A percentile compares a stretch with the other conserved stretches of the same genome.
phyloP scores from a whole-genome alignment of 2,888 invertebrate species.

The Flexamia atlantica region DNA sequence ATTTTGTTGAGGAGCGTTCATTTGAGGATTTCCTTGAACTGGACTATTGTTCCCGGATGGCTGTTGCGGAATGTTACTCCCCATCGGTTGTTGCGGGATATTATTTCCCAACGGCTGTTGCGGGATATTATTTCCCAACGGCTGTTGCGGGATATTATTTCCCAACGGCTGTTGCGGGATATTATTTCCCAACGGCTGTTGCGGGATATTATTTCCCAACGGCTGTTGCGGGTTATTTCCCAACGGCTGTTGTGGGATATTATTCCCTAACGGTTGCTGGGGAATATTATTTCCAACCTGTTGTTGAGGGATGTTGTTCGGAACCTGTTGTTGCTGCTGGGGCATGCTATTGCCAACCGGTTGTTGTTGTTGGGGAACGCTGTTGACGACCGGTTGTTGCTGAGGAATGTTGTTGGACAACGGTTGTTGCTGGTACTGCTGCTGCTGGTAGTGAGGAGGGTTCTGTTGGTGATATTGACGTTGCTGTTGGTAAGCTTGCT shows the following conservation, averaged over 20 bases:
- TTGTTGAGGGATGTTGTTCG: constrained; percentile 59
- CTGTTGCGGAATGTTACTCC: constrained; percentile 60
- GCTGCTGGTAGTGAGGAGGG: constrained; percentile 67
- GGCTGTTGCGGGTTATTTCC: constrained; percentile 63
- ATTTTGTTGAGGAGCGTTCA: background rate
- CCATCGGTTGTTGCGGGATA: constrained; percentile 36
- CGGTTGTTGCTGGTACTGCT: constrained; percentile 69
- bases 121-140: constrained; percentile 45
- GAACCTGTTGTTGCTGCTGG: constrained; percentile 66
- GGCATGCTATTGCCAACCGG: constrained; percentile 51
- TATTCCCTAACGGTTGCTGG: constrained; percentile 66
- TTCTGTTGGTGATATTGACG: constrained; percentile 66
- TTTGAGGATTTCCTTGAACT: background rate
- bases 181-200: constrained; percentile 21
- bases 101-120: constrained; percentile 67
- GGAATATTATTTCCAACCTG: constrained; percentile 52
- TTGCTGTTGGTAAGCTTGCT: constrained; percentile 70
- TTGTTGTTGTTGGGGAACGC: constrained; percentile 60
- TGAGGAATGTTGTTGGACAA: constrained; percentile 61
- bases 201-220: constrained; percentile 64
- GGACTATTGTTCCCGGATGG: constrained; percentile 50
- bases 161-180: constrained; percentile 23
- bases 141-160: constrained; percentile 41
- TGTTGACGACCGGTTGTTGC: constrained; percentile 47
- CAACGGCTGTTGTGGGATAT: constrained; percentile 44